phyloP scores from a whole-genome alignment of 1,140 invertebrate species.

The Drosophila triauraria region DNA sequence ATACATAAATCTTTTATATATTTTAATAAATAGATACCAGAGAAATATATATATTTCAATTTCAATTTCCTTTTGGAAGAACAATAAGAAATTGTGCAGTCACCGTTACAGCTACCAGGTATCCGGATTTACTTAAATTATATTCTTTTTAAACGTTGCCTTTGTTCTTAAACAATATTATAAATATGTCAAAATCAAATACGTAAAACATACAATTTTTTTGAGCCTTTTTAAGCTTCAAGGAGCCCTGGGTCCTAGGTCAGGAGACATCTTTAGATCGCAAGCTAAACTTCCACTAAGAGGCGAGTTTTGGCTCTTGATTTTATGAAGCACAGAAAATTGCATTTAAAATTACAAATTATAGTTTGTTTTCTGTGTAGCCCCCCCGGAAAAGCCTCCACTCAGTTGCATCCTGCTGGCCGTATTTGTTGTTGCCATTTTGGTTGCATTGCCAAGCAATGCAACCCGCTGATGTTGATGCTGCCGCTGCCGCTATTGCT shows the following conservation, averaged over 20 bases:
- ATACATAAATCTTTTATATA: no score
- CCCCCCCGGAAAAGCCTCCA: constrained; percentile 22
- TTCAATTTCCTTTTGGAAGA: not conserved
- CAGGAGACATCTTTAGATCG: no score
- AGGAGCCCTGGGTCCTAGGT: fast-evolving
- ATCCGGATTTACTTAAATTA: no score
- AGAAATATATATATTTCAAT: not conserved
- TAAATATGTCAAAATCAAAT: no score
- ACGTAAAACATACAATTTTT: no score
- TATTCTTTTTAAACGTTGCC: no score
- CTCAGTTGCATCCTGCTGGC: constrained; percentile 72
- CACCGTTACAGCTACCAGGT: no score
- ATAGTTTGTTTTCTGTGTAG: constrained; percentile 1
- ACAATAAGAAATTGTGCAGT: no score
- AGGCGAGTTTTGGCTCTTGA: not conserved
- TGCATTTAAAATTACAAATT: no score
- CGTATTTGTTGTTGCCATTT: constrained; percentile 59
- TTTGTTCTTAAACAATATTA: not conserved
- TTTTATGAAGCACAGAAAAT: not conserved
- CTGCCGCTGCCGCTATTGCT: constrained; percentile 39
- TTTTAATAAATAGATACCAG: not conserved
- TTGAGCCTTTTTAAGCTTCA: not conserved
- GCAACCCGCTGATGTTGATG: constrained; percentile 25
- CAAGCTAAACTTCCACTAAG: not conserved
- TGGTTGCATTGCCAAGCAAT: constrained; percentile 66